Conservation (phyloP, 2,113 vertebrate species). For the Leucoraja erinaceus region DNA sequence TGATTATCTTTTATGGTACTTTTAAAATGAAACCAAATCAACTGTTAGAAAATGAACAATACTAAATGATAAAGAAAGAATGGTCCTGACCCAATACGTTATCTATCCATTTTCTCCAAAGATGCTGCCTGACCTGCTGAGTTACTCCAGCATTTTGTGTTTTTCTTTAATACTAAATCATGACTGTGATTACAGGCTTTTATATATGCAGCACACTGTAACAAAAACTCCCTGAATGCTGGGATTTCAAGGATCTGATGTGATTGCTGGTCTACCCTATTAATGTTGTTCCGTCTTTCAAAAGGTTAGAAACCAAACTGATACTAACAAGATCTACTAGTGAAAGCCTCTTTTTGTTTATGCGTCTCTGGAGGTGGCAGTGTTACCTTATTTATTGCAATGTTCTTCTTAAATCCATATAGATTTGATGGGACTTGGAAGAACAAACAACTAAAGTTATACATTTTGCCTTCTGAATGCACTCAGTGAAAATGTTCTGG, state of each 20-base stretch:
- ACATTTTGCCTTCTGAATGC: not conserved
- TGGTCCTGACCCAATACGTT: too few relatives aligned
- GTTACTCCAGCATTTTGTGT: too few relatives aligned
- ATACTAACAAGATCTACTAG: not conserved
- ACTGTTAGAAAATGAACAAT: not conserved
- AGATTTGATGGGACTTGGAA: not conserved
- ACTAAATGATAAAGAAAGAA: not conserved
- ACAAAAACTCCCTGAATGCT: not conserved
- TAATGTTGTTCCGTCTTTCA: not conserved
- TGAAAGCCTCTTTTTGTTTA: not conserved
- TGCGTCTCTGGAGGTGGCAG: not conserved
- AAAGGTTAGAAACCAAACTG: not conserved
- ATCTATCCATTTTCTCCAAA: too few relatives aligned
- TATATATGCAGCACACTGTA: not conserved
- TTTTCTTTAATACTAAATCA: not conserved
- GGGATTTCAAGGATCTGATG: not conserved
- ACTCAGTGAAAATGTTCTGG: not conserved
- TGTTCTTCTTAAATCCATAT: not conserved
- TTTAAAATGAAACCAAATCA: not conserved
- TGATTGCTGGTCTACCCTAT: not conserved
- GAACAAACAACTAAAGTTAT: not conserved
- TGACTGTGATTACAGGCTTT: not conserved
- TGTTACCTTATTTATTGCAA: not conserved
- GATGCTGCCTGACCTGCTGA: too few relatives aligned
- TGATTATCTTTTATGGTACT: not conserved